Base-by-base conservation (phyloP, 2,888 invertebrate species). In the Callosobruchus maculatus region DNA sequence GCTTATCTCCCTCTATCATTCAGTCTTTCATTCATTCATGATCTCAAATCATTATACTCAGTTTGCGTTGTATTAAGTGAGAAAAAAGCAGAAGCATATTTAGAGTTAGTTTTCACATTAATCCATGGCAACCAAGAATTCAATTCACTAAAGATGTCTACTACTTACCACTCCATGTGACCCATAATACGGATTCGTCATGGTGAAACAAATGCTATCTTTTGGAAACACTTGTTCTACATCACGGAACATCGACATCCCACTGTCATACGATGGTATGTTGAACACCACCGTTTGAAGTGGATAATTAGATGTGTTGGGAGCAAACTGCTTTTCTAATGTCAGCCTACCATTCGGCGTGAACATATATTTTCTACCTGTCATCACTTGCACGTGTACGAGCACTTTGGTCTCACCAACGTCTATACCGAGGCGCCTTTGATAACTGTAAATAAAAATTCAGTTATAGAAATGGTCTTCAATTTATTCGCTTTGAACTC, bases 181-280 rank as follows among this genome's bases (percentile, higher is more conserved):
- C 0, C 97, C 97, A 84, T 96, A 97, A 86, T 94, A 93, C 5
- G 93, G 94, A 77, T 83, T 82, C 7, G 91, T 92, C 0, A 97
- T 89, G 86, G 95, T 91, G 85, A 97, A 97, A 80, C 95, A 93
- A 0, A 83, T 82, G 72, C 91, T 90, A 0, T 92, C 92, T 0
- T 89, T 85, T 0, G 93, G 91, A 83, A 94, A 97, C 0, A 95
- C 89, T 74, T 92, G 90, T 22, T 87, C 85, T n/a, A 92, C 83
- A 22, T 88, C 88, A 71, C 83, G 86, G 73, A 78, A 81, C 13
- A 76, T 67, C 3, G 80, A 74, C 78, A 86, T 85, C 13, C 82
- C 83, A 0, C 87, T 83, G 76, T 90, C 89, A 74, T 88, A 84
- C 0, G 88, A 85, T 0, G 83, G 77, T 67, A 91, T 87, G 80